A percentile compares a stretch with the other conserved stretches of the same genome.
These are phyloP conservation scores for Antedon mediterranea DNA, from an alignment of 53 echinoderm and acorn worm genomes.

Conservation along the genomic window DNA sequence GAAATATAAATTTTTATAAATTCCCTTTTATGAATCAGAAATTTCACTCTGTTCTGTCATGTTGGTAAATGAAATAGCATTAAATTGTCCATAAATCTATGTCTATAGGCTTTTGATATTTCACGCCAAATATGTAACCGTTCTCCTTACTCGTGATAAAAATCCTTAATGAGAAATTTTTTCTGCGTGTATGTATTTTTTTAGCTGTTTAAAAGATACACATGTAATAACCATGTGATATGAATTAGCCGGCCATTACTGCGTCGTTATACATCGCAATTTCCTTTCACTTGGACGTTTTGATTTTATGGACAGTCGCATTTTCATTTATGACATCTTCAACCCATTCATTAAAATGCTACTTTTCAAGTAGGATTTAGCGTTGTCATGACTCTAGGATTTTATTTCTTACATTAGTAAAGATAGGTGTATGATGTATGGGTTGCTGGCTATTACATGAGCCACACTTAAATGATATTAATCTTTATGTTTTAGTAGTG, in stretches of 20 bases:
- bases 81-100: not conserved
- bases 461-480: not conserved
- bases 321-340: not conserved
- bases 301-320: not conserved
- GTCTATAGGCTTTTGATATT: slow-evolving; percentile 1
- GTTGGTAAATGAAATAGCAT: not conserved
- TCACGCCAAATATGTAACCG: not conserved
- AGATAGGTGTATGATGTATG: not conserved
- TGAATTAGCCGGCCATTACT: not conserved
- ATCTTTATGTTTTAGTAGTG: not conserved
- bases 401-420: not conserved
- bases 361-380: not conserved
- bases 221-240: not conserved
- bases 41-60: not conserved
- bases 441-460: not conserved
- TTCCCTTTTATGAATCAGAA: not conserved
- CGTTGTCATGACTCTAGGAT: not conserved
- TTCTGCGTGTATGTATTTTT: not conserved
- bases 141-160: not conserved
- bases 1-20: not conserved
- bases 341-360: not conserved
- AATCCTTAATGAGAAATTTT: not conserved
- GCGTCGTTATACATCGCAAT: not conserved
- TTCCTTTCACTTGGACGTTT: not conserved
- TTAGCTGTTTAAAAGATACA: not conserved